These are phyloP conservation scores for Petromus typicus DNA, from an alignment of 2,113 vertebrate species.

Conservation along the genomic window DNA sequence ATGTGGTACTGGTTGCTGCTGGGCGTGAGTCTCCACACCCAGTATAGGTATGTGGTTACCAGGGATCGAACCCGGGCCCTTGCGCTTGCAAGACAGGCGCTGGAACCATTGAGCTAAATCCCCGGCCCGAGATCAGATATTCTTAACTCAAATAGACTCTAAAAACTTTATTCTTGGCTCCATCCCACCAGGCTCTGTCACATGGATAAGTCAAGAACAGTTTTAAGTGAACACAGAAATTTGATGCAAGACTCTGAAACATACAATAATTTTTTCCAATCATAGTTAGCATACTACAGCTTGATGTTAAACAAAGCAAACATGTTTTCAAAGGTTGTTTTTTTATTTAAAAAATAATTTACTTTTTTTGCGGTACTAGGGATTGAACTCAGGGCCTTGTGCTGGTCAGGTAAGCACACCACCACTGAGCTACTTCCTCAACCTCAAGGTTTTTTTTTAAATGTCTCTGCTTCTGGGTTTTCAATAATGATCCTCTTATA, in stretches of 20 bases:
- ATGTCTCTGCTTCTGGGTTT: neutral
- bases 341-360: no score
- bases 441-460: neutral
- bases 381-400: no score
- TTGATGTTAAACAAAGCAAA: neutral
- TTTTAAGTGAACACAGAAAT: neutral
- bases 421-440: no score
- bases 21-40: no score
- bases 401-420: no score
- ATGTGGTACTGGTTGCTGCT: no score
- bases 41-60: no score
- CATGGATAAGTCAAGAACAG: neutral
- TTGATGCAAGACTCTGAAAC: neutral
- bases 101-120: no score
- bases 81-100: no score
- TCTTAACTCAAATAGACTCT: neutral
- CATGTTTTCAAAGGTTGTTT: neutral
- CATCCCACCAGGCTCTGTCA: neutral
- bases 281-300: neutral
- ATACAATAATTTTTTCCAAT: neutral
- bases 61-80: no score
- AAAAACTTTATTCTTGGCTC: neutral
- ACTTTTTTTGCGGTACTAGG: no score
- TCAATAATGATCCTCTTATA: slow-evolving; percentile 22
- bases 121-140: no score